phyloP scores from a whole-genome alignment of 2,113 vertebrate species.

The Marcusenius ussheri region DNA sequence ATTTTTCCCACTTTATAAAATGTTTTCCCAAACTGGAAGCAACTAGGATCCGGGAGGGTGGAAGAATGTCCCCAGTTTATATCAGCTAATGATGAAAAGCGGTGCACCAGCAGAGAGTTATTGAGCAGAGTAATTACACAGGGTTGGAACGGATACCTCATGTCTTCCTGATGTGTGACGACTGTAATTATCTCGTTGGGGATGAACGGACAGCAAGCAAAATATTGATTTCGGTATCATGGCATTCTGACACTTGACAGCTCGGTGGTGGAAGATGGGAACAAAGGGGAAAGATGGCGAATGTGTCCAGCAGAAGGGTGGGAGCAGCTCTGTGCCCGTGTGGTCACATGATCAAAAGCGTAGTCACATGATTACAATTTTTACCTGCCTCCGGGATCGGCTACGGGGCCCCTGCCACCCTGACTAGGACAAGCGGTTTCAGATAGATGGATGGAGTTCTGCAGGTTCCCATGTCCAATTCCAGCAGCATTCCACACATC shows the following conservation, averaged over 20 bases:
- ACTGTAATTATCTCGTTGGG: slow-evolving; percentile 49
- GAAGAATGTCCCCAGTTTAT: neutral
- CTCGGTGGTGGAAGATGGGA: neutral
- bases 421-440: neutral
- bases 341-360: neutral
- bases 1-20: neutral
- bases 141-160: slow-evolving; percentile 41
- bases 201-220: slow-evolving; percentile 41
- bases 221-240: slow-evolving; percentile 44
- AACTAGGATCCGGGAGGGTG: neutral
- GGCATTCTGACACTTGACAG: slow-evolving; percentile 20
- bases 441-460: neutral
- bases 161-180: slow-evolving; percentile 37
- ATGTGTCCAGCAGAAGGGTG: neutral
- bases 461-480: neutral
- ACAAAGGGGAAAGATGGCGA: neutral
- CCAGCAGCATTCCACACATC: neutral
- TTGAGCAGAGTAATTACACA: slow-evolving; percentile 44
- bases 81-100: no score
- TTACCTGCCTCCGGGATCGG: neutral
- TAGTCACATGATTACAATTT: neutral
- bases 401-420: neutral
- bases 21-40: neutral
- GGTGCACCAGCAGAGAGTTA: slow-evolving; percentile 33
- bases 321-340: neutral